phyloP scores from a whole-genome alignment of 2,888 invertebrate genomes.

The Phanerotoma sp. region DNA sequence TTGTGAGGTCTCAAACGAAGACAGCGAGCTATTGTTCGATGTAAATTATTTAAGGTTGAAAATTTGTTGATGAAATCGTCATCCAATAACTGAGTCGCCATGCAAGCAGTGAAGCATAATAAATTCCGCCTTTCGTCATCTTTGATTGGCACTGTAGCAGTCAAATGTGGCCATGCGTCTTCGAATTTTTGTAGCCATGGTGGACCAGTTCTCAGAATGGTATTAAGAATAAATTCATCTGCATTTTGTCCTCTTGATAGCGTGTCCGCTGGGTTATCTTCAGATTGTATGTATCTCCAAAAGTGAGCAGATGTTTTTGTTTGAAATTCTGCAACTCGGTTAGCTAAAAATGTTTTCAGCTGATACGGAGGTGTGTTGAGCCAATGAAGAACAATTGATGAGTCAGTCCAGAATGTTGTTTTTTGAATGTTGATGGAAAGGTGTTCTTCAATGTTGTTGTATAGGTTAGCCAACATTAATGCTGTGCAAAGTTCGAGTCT shows the following conservation, averaged over 20 bases:
- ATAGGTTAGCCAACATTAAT: conserved; percentile 7
- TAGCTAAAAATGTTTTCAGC: conserved; percentile 24
- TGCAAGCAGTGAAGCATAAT: not conserved
- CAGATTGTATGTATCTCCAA: conserved; percentile 28
- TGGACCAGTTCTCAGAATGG: conserved; percentile 24
- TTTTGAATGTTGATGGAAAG: not conserved
- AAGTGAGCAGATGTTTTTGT: not conserved
- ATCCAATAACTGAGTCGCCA: not conserved
- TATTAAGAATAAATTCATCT: conserved; percentile 13
- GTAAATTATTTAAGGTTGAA: not conserved
- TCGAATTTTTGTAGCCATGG: conserved; percentile 6
- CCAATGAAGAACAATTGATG: conserved; percentile 25
- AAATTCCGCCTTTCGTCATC: not conserved
- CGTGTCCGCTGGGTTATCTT: conserved; percentile 34
- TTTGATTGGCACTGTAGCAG: not conserved
- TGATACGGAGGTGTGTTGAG: conserved; percentile 18
- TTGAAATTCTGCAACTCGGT: conserved; percentile 27
- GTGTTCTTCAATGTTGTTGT: not conserved
- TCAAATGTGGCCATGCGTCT: conserved; percentile 5
- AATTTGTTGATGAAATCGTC: not conserved
- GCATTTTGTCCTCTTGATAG: conserved; percentile 31
- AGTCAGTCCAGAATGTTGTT: conserved; percentile 17
- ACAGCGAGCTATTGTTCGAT: too few species aligned
- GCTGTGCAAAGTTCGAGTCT: conserved; percentile 13
- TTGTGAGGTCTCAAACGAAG: too few species aligned